Base-by-base conservation (phyloP, 2,113 vertebrate species). In the Axis porcinus region DNA sequence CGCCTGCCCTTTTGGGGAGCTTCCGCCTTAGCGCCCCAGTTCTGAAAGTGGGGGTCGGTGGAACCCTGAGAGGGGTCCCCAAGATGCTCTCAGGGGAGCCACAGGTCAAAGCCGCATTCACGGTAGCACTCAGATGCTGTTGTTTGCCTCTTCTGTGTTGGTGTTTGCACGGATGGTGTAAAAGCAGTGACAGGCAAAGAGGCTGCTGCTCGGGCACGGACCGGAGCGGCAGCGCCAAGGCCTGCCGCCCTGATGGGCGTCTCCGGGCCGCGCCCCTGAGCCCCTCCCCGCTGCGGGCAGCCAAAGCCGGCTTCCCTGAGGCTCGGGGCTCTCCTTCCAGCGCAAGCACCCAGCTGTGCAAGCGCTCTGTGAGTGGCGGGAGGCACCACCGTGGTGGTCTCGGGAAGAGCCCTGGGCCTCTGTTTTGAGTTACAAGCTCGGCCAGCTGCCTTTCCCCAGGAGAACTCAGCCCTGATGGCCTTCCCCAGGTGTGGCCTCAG, bases 231-330 rank as follows among this genome's bases (percentile, higher is more conserved):
- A 17, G 28, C 12, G 2, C 64, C 3, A 4, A 17, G 5, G 23
- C 28, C 28, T 0, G 21, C 3, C 11, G 6, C 5, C 0, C 76
- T 11, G 62, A 0, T 0, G 0, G 0, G 17, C 3, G 15, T 43
- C 74, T 27, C 21, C 14, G 25, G n/a, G 54, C 43, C 1, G 1
- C 62, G 9, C 1, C 2, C 13, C 4, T 1, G 33, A n/a, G 6
- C 15, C 25, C 13, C 55, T 54, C 40, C 91, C 54, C 1, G 27
- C 82, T 36, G 3, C 16, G 19, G 62, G 25, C 50, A 13, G n/a
- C 36, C 64, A 4, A 4, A 14, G 62, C 27, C 28, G 2, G n/a
- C 52, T 7, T n/a, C 58, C 28, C 17, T 11, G 11, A 30, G 52
- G 8, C 21, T 10, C 12, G 0, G 54, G 13, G 67, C 43, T 30